Base-by-base conservation (phyloP, 2,113 vertebrate genomes). In the Thinocorus orbignyianus region DNA sequence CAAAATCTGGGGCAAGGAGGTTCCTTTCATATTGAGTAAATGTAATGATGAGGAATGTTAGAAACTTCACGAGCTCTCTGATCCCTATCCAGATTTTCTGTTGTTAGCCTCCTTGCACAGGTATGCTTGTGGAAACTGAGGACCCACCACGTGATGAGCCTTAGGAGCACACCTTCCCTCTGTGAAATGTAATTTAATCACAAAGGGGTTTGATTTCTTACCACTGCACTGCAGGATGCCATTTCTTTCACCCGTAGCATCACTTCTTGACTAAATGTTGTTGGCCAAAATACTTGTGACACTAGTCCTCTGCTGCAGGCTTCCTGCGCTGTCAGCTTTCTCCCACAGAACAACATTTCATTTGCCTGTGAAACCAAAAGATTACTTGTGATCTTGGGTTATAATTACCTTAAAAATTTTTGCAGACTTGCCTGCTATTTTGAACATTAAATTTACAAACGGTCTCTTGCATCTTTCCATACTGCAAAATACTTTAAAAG, bases 231-330 rank as follows among this genome's bases (percentile, higher is more conserved):
- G 97, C 99, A 99, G n/a, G 98, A 98, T 0, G 99, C 99, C 99
- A 99, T 99, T 97, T 99, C 99, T 91, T 99, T 99, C 93, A 99
- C 99, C 26, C 99, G 98, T 35, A 99, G 96, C 99, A 99, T 99
- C 86, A 99, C 99, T 96, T 99, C 99, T 96, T 99, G 99, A 95
- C 99, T 99, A 96, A 99, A 99, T 0, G 99, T 99, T 44, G 99
- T 99, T n/a, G 99, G 99, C 99, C 99, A 99, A 96, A 99, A 99
- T 82, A 99, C 99, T 95, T 99, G 99, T 5, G 99, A 99, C 86
- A 99, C 99, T 23, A 99, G 98, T 42, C 99, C 99, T 94, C 99
- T 97, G 97, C 98, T 99, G 96, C 99, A 99, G 0, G 99, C 99
- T 96, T 99, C 99, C 95, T 99, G 99, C 22, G 99, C 99, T 0